Conservation (phyloP, 1,140 invertebrate genomes). For the Lordiphosa collinella region DNA sequence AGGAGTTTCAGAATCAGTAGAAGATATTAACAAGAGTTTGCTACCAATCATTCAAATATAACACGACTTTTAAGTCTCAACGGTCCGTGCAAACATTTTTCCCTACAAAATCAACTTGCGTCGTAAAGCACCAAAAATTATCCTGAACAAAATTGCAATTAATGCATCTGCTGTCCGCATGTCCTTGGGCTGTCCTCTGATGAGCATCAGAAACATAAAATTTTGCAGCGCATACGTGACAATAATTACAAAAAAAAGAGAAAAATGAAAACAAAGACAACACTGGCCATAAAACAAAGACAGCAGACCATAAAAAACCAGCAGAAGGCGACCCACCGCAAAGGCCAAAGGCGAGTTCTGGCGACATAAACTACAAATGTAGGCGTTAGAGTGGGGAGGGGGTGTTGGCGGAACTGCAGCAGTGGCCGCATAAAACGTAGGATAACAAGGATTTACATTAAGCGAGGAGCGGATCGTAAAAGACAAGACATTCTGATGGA, state of each 20-base stretch:
- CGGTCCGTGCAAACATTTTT: too few species aligned
- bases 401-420: background rate
- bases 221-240: slow-evolving; percentile 25
- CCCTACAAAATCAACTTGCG: too few species aligned
- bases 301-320: slow-evolving; percentile 8
- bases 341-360: slow-evolving; percentile 6
- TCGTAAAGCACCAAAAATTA: background rate
- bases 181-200: background rate
- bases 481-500: slow-evolving; percentile 2
- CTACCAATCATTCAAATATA: too few species aligned
- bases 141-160: slow-evolving; percentile 10
- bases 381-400: background rate
- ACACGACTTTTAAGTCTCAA: too few species aligned
- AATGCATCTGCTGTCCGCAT: slow-evolving; percentile 2
- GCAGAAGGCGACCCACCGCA: background rate
- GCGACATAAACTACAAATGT: slow-evolving; percentile 14
- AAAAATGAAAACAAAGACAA: background rate
- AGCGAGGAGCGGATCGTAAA: slow-evolving; percentile 4
- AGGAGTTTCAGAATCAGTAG: too few species aligned
- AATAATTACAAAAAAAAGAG: slow-evolving; percentile 21
- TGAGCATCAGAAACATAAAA: slow-evolving; percentile 12
- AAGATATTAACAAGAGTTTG: too few species aligned
- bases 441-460: slow-evolving; percentile 30
- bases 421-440: slow-evolving; percentile 20
- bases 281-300: slow-evolving; percentile 9